These are phyloP conservation scores for Suncus etruscus DNA, from an alignment of 2,113 vertebrate species.

Conservation along the genomic window DNA sequence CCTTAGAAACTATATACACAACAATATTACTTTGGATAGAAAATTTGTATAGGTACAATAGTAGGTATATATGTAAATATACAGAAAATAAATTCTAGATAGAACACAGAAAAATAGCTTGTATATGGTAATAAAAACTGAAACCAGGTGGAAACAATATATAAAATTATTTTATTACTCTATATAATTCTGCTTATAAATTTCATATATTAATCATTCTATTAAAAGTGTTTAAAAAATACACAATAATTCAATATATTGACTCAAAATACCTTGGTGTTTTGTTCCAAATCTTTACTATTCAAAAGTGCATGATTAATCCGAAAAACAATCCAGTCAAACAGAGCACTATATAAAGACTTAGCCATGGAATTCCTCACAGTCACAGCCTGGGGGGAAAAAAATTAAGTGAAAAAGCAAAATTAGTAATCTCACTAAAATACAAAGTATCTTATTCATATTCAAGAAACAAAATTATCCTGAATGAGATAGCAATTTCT, in stretches of 20 bases:
- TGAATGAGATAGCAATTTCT: conserved; percentile 59
- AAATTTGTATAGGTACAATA: background rate
- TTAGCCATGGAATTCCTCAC: conserved; percentile 99
- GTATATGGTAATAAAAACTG: background rate
- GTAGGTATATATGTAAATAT: background rate
- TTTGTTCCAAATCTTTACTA: conserved; percentile 94
- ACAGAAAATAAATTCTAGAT: background rate
- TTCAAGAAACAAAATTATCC: conserved; percentile 34
- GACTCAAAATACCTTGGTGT: conserved; percentile 89
- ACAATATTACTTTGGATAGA: background rate
- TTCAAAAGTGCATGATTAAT: conserved; percentile 99
- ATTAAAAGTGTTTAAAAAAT: conserved; percentile 39
- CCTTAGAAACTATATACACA: conserved; percentile 35
- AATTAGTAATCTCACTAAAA: conserved; percentile 44
- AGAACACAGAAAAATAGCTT: background rate
- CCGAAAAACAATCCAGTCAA: conserved; percentile 99
- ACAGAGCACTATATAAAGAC: conserved; percentile 96
- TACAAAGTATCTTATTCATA: background rate
- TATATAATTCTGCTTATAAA: conserved; percentile 46
- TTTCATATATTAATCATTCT: conserved; percentile 30
- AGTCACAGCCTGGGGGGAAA: conserved; percentile 91
- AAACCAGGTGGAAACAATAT: conserved; percentile 25
- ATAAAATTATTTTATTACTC: conserved; percentile 4
- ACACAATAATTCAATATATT: conserved; percentile 5
- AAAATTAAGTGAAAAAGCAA: conserved; percentile 1